Percentiles rank a stretch among this genome's conserved stretches.
These are phyloP conservation scores for Drosophila littoralis DNA, from an alignment of 1,140 invertebrate genomes.

Conservation along the genomic window DNA sequence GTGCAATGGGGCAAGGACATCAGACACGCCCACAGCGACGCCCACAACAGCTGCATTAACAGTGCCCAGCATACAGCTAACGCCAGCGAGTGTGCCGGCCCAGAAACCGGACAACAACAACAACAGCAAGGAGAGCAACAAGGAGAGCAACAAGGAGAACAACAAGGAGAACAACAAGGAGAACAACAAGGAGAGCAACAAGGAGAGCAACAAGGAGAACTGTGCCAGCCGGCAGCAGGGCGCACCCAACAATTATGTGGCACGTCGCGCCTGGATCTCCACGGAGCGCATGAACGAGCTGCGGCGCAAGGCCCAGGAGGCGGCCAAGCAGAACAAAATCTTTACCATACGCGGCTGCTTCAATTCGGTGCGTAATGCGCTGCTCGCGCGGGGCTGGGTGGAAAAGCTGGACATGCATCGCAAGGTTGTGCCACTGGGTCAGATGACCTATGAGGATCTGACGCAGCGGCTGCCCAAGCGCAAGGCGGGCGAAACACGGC, in stretches of 20 bases:
- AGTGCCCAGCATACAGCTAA: slow-evolving; percentile 63
- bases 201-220: slow-evolving; percentile 61
- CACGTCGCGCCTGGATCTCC: slow-evolving; percentile 84
- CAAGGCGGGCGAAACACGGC: slow-evolving; percentile 75
- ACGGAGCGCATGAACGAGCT: slow-evolving; percentile 85
- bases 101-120: background rate
- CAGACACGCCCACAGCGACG: background rate
- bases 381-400: slow-evolving; percentile 87
- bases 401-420: slow-evolving; percentile 87
- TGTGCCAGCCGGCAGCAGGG: slow-evolving; percentile 20
- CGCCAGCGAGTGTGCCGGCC: slow-evolving; percentile 28
- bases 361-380: slow-evolving; percentile 84
- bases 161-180: background rate
- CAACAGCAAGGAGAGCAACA: slow-evolving; percentile 14
- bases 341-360: slow-evolving; percentile 85
- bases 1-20: slow-evolving; percentile 35
- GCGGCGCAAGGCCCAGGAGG: slow-evolving; percentile 84
- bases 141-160: background rate
- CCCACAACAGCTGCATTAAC: slow-evolving; percentile 4
- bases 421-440: slow-evolving; percentile 70
- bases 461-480: slow-evolving; percentile 78
- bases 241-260: slow-evolving; percentile 69
- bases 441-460: slow-evolving; percentile 79
- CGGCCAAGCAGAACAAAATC: slow-evolving; percentile 85
- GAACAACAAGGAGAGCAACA: slow-evolving; percentile 21